These are phyloP conservation scores for Clepsis dumicolana DNA, from an alignment of 2,888 invertebrate species.

Conservation along the genomic window DNA sequence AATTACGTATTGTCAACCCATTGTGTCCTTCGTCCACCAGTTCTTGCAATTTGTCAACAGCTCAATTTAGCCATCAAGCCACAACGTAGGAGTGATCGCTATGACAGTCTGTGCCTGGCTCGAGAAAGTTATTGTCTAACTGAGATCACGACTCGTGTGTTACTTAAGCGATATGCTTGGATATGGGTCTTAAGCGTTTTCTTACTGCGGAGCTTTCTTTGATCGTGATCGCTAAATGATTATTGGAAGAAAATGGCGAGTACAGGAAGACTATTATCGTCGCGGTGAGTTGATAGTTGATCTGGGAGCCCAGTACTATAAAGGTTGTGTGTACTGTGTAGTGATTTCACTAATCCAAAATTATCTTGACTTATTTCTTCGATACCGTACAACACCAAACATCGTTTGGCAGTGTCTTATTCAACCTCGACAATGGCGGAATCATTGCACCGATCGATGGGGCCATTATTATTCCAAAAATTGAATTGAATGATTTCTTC, in stretches of 20 bases:
- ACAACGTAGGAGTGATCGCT: slow-evolving; percentile 34
- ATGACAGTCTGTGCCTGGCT: slow-evolving; percentile 31
- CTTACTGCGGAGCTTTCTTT: slow-evolving; percentile 40
- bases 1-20: not conserved
- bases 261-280: not conserved
- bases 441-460: no score
- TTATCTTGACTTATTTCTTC: no score
- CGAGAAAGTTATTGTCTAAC: slow-evolving; percentile 41
- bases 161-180: slow-evolving; percentile 30
- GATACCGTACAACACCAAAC: no score
- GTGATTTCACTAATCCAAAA: no score
- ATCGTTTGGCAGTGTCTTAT: no score
- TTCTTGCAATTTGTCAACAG: slow-evolving; percentile 23
- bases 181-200: slow-evolving; percentile 36
- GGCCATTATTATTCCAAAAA: no score
- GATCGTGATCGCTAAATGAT: slow-evolving; percentile 38
- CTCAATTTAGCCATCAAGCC: slow-evolving; percentile 26
- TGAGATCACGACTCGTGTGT: slow-evolving; percentile 41
- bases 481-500: no score
- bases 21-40: not conserved
- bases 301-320: not conserved
- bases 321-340: no score
- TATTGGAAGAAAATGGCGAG: not conserved
- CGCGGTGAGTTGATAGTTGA: not conserved
- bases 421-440: no score